Percentiles rank a stretch among this genome's conserved stretches.
phyloP scores from a whole-genome alignment of 2,113 vertebrate species.

The Prunella himalayana region DNA sequence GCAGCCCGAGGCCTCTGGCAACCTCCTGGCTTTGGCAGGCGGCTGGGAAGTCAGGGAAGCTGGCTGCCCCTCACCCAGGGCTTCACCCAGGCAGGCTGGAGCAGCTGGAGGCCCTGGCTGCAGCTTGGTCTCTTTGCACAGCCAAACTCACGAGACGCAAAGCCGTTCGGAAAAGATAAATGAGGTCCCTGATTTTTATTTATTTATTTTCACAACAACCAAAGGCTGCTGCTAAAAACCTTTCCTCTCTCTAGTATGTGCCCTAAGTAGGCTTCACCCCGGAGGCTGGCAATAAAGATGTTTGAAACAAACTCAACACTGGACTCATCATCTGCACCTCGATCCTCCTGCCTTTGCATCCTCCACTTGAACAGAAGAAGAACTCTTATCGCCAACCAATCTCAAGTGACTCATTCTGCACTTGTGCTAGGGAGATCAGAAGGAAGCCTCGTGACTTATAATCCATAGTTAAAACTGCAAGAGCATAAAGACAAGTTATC shows the following conservation, averaged over 20 bases:
- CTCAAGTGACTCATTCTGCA: constrained; percentile 26
- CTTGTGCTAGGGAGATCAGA: constrained; percentile 29
- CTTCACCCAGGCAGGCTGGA: not conserved
- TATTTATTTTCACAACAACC: not conserved
- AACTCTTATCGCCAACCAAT: not conserved
- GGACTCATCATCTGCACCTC: not conserved
- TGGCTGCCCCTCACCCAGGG: not conserved
- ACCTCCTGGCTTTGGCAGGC: not conserved
- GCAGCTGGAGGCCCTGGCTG: not conserved
- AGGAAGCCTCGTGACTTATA: not conserved
- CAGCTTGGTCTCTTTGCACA: not conserved
- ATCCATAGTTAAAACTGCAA: constrained; percentile 27
- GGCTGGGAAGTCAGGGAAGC: not conserved
- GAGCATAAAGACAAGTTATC: constrained; percentile 48
- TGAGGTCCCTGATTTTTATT: not conserved
- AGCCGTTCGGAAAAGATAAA: not conserved
- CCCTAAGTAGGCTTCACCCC: not conserved
- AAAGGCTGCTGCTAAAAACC: not conserved
- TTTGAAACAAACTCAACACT: not conserved
- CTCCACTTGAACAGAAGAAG: not conserved
- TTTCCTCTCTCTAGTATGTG: not conserved
- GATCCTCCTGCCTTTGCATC: not conserved
- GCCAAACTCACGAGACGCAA: not conserved
- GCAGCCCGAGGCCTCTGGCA: not conserved
- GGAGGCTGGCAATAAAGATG: not conserved